phyloP scores from a whole-genome alignment of 2,797 vertebrate genomes.

The Chaetophractus vellerosus region DNA sequence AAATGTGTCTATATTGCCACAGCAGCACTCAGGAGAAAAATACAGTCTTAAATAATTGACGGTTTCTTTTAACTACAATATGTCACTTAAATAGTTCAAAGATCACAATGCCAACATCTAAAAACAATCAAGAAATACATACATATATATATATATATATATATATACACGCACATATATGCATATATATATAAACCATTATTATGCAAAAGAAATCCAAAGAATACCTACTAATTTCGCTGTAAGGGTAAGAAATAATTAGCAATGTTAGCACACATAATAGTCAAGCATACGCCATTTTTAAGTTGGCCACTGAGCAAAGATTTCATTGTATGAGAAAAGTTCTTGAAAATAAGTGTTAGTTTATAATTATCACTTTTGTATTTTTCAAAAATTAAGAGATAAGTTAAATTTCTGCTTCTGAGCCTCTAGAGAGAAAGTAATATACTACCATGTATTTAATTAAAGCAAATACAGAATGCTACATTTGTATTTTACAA shows the following conservation, averaged over 20 bases:
- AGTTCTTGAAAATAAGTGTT: constrained; percentile 53
- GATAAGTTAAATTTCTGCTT: constrained; percentile 58
- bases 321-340: constrained; percentile 51
- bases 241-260: constrained; percentile 13
- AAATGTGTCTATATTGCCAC: not conserved
- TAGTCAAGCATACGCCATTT: not conserved
- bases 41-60: constrained; percentile 53
- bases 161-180: no score
- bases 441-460: constrained; percentile 30
- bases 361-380: constrained; percentile 18
- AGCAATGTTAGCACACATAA: not conserved
- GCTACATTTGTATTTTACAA: constrained; percentile 40
- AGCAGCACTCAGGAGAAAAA: constrained; percentile 49
- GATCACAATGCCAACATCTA: constrained; percentile 49
- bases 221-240: constrained; percentile 54
- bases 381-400: constrained; percentile 21
- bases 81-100: constrained; percentile 57
- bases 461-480: constrained; percentile 53
- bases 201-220: not conserved
- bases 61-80: constrained; percentile 63
- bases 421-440: constrained; percentile 52
- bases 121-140: constrained; percentile 34
- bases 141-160: not conserved
- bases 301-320: constrained; percentile 40
- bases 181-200: not conserved